Base-by-base conservation (phyloP, 2,888 invertebrate genomes). In the Megamerina dolium region DNA sequence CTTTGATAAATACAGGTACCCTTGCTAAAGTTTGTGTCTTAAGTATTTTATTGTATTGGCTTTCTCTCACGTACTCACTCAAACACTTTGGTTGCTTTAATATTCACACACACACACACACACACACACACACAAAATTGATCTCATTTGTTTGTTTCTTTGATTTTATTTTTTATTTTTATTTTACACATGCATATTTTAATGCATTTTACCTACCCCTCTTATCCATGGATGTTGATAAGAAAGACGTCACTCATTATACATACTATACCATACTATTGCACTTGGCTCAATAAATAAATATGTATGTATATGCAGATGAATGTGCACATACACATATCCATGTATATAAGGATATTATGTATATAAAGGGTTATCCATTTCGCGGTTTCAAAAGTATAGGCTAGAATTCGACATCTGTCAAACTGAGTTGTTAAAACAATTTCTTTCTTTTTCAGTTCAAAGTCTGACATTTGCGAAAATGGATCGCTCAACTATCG, bases 211-310 rank as follows among this genome's bases (percentile, higher is more conserved):
- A 41, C 40, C 41, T 41, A 41, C 40, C 41, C 38, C 10, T 23
- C 6, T 23, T 23, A 10, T 37, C 41, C 19, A 40, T 41, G 36
- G 31, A 14, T 31, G 34, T 41, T 46, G 49, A 49, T 49, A 49
- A 49, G 46, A 49, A 29, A 46, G 43, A 46, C 49, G 46, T 43
- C 49, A 49, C 35, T 41, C 38, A 23, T 31, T 30, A 35, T 29
- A 19, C 34, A 35, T 14, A 31, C n/a, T n/a, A n/a, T n/a, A n/a
- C n/a, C n/a, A n/a, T n/a, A n/a, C n/a, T n/a, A n/a, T 5, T 38
- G 38, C 45, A 42, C 43, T 43, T 41, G 48, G 48, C 27, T 38
- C 26, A 31, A 41, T n/a, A n/a, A n/a, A n/a, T n/a, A n/a, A n/a
- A n/a, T n/a, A n/a, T n/a, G n/a, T n/a, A n/a, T n/a, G n/a, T n/a